phyloP scores from a whole-genome alignment of 2,797 vertebrate genomes.

The Chaetodon trifasciatus region DNA sequence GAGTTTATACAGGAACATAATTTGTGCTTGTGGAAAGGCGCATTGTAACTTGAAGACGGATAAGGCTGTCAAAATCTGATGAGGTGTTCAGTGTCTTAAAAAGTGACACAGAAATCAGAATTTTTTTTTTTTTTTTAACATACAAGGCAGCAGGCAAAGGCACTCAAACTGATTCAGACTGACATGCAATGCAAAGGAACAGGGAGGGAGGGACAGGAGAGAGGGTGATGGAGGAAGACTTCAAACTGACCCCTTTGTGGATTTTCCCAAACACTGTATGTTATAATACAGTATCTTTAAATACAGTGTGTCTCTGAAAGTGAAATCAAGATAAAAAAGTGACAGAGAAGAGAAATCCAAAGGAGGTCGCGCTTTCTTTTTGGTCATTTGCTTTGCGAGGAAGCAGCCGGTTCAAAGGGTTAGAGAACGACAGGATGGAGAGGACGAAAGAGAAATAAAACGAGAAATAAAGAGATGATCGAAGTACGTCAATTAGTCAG shows the following conservation, averaged over 20 bases:
- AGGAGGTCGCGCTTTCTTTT: conserved; percentile 69
- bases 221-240: conserved; percentile 50
- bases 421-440: conserved; percentile 54
- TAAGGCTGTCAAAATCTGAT: conserved; percentile 43
- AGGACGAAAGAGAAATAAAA: conserved; percentile 64
- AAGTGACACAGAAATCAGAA: conserved; percentile 38
- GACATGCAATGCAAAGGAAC: conserved; percentile 69
- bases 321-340: conserved; percentile 57
- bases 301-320: conserved; percentile 53
- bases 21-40: conserved; percentile 46
- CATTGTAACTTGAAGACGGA: conserved; percentile 69
- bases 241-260: conserved; percentile 83
- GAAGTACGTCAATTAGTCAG: conserved; percentile 64
- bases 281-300: conserved; percentile 56
- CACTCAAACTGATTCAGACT: conserved; percentile 49
- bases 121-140: background rate
- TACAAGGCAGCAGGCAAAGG: conserved; percentile 60
- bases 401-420: conserved; percentile 59
- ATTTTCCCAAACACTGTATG: conserved; percentile 73
- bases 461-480: conserved; percentile 59
- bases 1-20: too few species aligned
- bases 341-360: conserved; percentile 81
- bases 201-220: conserved; percentile 27
- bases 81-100: conserved; percentile 26
- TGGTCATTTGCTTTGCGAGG: conserved; percentile 55